phyloP scores from a whole-genome alignment of 2,113 vertebrate genomes.

The Istiophorus platypterus region DNA sequence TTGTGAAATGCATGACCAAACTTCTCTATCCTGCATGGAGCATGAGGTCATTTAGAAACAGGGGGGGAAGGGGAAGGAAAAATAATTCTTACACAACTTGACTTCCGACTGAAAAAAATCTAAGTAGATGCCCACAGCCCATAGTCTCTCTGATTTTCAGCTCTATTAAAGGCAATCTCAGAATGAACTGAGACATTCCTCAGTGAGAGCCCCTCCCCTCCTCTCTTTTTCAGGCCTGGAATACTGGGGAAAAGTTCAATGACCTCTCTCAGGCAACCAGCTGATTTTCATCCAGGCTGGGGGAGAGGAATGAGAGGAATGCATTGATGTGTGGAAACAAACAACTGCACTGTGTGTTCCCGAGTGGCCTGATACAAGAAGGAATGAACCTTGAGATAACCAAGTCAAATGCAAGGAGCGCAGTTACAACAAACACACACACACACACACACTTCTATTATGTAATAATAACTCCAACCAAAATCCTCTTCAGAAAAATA shows the following conservation, averaged over 20 bases:
- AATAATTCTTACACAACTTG: constrained; percentile 39
- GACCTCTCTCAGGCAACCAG: constrained; percentile 93
- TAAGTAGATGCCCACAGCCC: not conserved
- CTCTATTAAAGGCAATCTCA: constrained; percentile 6
- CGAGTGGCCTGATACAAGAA: constrained; percentile 67
- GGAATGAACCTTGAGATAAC: constrained; percentile 62
- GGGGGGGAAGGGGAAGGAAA: constrained; percentile 3
- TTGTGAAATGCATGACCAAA: constrained; percentile 57
- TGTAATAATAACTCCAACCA: constrained; percentile 39
- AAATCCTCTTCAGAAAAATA: constrained; percentile 17
- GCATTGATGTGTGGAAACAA: constrained; percentile 93
- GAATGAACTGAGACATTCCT: not conserved
- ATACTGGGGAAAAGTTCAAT: constrained; percentile 91
- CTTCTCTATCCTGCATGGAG: constrained; percentile 44
- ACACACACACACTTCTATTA: constrained; percentile 34
- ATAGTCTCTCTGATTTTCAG: not conserved
- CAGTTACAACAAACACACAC: not conserved
- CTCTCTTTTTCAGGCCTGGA: constrained; percentile 71
- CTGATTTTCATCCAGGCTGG: constrained; percentile 90
- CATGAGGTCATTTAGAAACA: constrained; percentile 62
- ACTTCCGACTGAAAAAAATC: constrained; percentile 21
- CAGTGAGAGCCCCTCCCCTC: not conserved
- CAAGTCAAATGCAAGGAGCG: constrained; percentile 36
- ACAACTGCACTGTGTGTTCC: constrained; percentile 89
- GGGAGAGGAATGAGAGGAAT: constrained; percentile 95